Evolutionary conservation across 92 coral and sea anemone species (phyloP).

Genomic region (Galaxea fascicularis): DNA sequence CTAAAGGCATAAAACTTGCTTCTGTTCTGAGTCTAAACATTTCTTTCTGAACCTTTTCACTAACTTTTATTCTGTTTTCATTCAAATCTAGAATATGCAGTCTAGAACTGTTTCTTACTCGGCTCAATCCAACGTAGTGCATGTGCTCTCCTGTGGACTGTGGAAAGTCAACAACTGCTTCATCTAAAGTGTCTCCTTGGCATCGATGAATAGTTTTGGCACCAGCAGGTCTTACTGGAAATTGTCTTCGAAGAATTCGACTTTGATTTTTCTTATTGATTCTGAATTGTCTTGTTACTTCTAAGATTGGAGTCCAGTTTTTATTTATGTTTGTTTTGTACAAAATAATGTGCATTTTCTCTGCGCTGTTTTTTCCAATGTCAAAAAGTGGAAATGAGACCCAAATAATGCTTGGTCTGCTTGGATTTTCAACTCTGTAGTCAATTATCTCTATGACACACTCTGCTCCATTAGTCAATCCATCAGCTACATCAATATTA

Average conservation of each 20-base stretch:
- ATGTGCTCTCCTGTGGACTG: conserved; percentile 48
- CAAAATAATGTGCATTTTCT: conserved; percentile 53
- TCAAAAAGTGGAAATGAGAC: conserved; percentile 60
- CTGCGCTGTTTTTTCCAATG: conserved; percentile 39
- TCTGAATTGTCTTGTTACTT: no score
- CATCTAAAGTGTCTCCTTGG: conserved; percentile 43
- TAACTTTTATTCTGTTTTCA: conserved; percentile 69
- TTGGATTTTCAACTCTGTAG: conserved; percentile 61
- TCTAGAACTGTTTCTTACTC: conserved; percentile 65
- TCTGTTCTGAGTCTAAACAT: neutral
- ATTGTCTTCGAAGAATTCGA: no score
- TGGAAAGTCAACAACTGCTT: no score
- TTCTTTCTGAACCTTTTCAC: conserved; percentile 47
- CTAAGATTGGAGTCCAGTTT: no score
- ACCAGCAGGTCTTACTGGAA: conserved; percentile 77
- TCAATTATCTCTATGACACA: conserved; percentile 60
- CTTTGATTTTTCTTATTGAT: no score
- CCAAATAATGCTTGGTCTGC: conserved; percentile 48
- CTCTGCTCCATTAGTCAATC: no score
- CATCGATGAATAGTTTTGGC: conserved; percentile 77
- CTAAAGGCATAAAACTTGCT: neutral
- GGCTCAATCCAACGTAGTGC: conserved; percentile 80
- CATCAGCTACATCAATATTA: conserved; percentile 64
- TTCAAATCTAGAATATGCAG: conserved; percentile 71
- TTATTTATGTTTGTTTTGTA: conserved; percentile 28